A percentile compares a stretch with the other conserved stretches of the same genome.
These are phyloP conservation scores for Drosophila suzukii DNA, from an alignment of 1,140 invertebrate genomes.

Conservation along the genomic window DNA sequence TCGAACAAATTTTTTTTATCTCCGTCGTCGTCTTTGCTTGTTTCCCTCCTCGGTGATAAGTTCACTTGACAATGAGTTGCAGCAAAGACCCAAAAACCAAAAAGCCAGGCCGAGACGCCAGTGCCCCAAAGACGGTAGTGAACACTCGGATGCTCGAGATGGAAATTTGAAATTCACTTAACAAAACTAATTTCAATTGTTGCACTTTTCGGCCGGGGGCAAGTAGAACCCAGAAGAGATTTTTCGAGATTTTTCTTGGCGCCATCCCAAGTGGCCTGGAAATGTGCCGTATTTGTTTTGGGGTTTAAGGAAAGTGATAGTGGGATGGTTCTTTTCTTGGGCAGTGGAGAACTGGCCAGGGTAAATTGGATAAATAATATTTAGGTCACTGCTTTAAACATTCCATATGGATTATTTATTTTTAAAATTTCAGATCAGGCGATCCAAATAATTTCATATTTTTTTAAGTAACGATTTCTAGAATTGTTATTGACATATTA, in stretches of 20 bases:
- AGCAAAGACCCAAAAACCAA: conserved; percentile 62
- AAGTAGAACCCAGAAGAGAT: conserved; percentile 45
- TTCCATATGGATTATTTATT: background rate
- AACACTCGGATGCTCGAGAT: conserved; percentile 56
- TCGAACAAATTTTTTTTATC: conserved; percentile 67
- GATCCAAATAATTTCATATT: too few species aligned
- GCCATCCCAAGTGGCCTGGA: conserved; percentile 65
- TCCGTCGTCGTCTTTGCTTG: conserved; percentile 24
- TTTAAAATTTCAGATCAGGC: too few species aligned
- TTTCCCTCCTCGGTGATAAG: conserved; percentile 63
- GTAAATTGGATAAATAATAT: background rate
- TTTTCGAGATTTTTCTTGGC: conserved; percentile 73
- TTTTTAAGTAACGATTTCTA: too few species aligned
- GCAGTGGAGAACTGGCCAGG: background rate
- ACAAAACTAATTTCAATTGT: conserved; percentile 82
- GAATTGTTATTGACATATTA: too few species aligned
- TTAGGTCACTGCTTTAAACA: conserved; percentile 2
- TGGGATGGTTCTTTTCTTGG: conserved; percentile 1
- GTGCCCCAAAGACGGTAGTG: conserved; percentile 64
- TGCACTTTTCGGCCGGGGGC: conserved; percentile 61
- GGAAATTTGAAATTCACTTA: conserved; percentile 78
- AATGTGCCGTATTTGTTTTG: conserved; percentile 33
- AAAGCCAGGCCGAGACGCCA: conserved; percentile 49
- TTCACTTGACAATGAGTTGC: conserved; percentile 83
- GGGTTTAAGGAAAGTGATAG: conserved; percentile 67